phyloP scores from a whole-genome alignment of 2,113 vertebrate species.

The Leptobrachium ailaonicum region DNA sequence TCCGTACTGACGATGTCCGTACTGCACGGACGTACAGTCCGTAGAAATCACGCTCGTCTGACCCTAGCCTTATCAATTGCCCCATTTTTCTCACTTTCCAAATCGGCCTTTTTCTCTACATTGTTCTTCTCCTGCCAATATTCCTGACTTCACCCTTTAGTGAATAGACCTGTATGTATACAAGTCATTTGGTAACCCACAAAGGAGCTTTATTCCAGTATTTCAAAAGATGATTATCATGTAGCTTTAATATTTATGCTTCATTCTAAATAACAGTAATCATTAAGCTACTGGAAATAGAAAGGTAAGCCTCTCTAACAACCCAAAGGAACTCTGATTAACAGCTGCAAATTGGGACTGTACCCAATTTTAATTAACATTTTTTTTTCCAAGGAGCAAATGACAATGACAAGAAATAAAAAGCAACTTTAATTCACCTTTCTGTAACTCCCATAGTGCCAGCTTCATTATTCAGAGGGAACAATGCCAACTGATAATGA shows the following conservation, averaged over 20 bases:
- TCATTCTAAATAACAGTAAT: not conserved
- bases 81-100: too few relatives aligned
- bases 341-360: not conserved
- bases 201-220: too few relatives aligned
- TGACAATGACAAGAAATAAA: constrained; percentile 49
- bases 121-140: too few relatives aligned
- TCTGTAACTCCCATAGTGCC: constrained; percentile 50
- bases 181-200: too few relatives aligned
- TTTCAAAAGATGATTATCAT: too few relatives aligned
- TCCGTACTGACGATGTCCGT: too few relatives aligned
- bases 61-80: too few relatives aligned
- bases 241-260: not conserved
- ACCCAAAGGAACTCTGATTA: not conserved
- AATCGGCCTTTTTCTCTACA: too few relatives aligned
- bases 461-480: constrained; percentile 62
- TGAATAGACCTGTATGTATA: too few relatives aligned
- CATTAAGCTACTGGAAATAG: not conserved
- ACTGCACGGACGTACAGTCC: too few relatives aligned
- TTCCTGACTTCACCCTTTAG: too few relatives aligned
- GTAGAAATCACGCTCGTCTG: too few relatives aligned
- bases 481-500: constrained; percentile 68
- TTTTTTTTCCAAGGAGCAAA: constrained; percentile 29
- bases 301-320: not conserved
- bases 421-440: constrained; percentile 52
- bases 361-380: constrained; percentile 24